These are phyloP conservation scores for Zaprionus nigranus DNA, from an alignment of 1,140 invertebrate species.

Conservation along the genomic window DNA sequence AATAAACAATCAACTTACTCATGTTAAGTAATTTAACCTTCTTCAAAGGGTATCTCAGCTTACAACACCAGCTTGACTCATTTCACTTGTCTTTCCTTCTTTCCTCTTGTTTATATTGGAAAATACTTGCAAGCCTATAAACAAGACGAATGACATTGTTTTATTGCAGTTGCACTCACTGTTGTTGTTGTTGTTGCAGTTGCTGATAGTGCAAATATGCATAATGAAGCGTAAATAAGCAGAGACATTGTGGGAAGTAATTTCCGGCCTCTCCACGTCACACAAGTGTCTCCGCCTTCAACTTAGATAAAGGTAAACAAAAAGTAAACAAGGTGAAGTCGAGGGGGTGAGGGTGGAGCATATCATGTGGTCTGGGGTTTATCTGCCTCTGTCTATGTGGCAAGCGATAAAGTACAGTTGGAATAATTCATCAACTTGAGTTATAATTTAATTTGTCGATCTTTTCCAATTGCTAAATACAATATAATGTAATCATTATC, in stretches of 20 bases:
- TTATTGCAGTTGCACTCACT: constrained; percentile 32
- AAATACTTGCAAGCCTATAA: constrained; percentile 26
- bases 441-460: constrained; percentile 71
- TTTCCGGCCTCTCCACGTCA: constrained; percentile 31
- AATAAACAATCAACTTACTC: no score
- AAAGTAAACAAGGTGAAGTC: neutral
- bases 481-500: constrained; percentile 68
- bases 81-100: neutral
- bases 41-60: neutral
- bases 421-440: constrained; percentile 43
- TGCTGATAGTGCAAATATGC: constrained; percentile 71
- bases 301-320: constrained; percentile 6
- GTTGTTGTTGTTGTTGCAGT: constrained; percentile 45
- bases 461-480: constrained; percentile 74
- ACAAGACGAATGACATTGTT: constrained; percentile 41
- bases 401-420: neutral
- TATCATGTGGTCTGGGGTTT: neutral
- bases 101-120: constrained; percentile 4
- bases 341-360: neutral
- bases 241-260: constrained; percentile 23
- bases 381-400: neutral
- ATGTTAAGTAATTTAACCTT: neutral
- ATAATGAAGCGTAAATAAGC: constrained; percentile 55
- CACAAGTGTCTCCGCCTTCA: neutral
- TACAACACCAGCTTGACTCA: neutral